Base-by-base conservation (phyloP, 2,888 invertebrate genomes). In the Agrotis ipsilon region DNA sequence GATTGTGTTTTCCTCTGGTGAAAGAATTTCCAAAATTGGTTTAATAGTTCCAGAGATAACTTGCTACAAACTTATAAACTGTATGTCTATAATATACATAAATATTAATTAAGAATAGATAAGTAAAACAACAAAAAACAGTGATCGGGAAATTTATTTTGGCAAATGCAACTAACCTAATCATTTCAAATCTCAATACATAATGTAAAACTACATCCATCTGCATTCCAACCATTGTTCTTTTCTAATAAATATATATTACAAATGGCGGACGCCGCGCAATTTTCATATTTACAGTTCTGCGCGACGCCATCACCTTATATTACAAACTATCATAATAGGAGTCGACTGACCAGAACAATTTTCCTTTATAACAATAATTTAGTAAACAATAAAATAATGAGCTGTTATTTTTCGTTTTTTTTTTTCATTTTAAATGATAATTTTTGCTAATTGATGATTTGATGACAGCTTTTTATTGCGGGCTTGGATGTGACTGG, bases 81-180 rank as follows among this genome's bases (percentile, higher is more conserved):
- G 32, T 32, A 32, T 6, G 7, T 32, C 32, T 7, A 32, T 32
- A 32, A 32, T 7, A 32, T 32, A 32, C 32, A 32, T 32, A 32
- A 32, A 32, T 32, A 32, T 32, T 32, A 32, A 32, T n/a, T n/a
- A n/a, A n/a, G 6, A 7, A 32, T 32, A 32, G 6, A 32, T 16
- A 67, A 84, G 83, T 81, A 73, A 87, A 81, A 87, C 81, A 81
- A 84, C 82, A 71, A 62, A 75, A 76, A 94, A 95, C 94, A 94
- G 95, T 96, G 94, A 95, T 93, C 87, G 92, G 78, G 94, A 95
- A 92, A 94, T 96, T 95, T 96, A 95, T 95, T 96, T 96, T 96
- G 95, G 96, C 95, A 95, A 95, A 96, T 95, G 93, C 93, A 93
- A 93, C 94, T 95, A 96, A 92, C 94, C 94, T 95, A 95, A 88